A percentile compares a stretch with the other conserved stretches of the same genome.
Conservation (phyloP, 1,140 invertebrate genomes). For the Eupeodes corollae region DNA sequence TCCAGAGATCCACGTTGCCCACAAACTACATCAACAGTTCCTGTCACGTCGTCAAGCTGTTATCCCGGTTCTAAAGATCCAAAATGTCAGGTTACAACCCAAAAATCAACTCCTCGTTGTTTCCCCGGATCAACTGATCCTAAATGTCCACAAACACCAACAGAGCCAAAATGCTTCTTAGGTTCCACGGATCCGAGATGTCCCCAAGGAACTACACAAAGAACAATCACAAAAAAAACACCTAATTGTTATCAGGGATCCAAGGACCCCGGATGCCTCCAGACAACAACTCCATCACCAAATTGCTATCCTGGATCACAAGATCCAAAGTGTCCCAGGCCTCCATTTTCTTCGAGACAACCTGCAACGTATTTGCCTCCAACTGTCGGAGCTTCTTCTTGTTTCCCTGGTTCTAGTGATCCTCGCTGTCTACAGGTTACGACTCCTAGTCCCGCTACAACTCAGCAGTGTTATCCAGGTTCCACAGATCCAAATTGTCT, state of each 20-base stretch:
- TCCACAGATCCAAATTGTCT: conserved; percentile 24
- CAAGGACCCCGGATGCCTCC: conserved; percentile 33
- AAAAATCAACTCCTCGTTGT: too few relatives aligned
- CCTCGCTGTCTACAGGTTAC: conserved; percentile 19
- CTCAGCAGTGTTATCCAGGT: conserved; percentile 27
- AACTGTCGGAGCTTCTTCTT: conserved; percentile 15
- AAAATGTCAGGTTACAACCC: too few relatives aligned
- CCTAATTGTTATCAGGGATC: conserved; percentile 25
- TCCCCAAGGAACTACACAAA: too few relatives aligned
- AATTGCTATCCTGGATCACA: conserved; percentile 36
- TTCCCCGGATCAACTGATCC: conserved; percentile 38
- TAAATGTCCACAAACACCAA: conserved; percentile 24
- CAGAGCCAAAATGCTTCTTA: conserved; percentile 20
- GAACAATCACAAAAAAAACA: conserved; percentile 18
- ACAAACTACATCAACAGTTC: conserved; percentile 16
- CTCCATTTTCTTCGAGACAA: conserved; percentile 8
- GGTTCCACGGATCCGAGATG: conserved; percentile 40
- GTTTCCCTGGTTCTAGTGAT: conserved; percentile 37
- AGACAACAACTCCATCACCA: conserved; percentile 8
- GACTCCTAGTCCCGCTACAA: conserved; percentile 8
- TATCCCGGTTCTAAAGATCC: conserved; percentile 19
- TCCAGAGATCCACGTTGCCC: conserved; percentile 29
- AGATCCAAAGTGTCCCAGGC: conserved; percentile 33
- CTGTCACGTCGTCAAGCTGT: too few relatives aligned
- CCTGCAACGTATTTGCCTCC: conserved; percentile 36